These are phyloP conservation scores for Grammomys surdaster DNA, from an alignment of 2,113 vertebrate species.

Conservation along the genomic window DNA sequence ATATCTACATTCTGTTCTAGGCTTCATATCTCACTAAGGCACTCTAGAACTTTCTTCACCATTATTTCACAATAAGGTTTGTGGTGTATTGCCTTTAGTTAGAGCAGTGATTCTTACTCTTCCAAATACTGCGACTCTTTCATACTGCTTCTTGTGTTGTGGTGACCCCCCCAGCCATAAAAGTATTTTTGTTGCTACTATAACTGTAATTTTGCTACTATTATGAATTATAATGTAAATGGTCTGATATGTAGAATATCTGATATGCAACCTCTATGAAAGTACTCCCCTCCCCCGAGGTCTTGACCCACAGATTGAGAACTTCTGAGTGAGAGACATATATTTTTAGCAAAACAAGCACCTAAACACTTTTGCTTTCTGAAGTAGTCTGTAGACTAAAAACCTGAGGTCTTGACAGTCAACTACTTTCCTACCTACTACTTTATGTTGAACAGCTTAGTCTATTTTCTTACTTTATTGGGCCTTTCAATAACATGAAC, in stretches of 20 bases:
- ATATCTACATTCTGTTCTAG: background rate
- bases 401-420: background rate
- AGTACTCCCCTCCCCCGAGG: background rate
- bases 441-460: background rate
- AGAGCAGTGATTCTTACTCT: background rate
- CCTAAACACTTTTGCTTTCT: background rate
- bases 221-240: background rate
- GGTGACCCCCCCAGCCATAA: background rate
- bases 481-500: slow-evolving; percentile 18
- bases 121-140: background rate
- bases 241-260: background rate
- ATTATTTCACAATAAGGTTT: background rate
- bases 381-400: background rate
- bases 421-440: background rate
- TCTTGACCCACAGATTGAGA: background rate
- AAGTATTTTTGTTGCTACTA: background rate
- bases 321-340: background rate
- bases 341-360: background rate
- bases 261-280: background rate
- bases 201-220: background rate
- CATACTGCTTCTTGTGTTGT: background rate
- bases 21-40: background rate
- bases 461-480: background rate
- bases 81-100: background rate
- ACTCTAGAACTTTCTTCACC: background rate